phyloP scores from a whole-genome alignment of 2,113 vertebrate genomes.

The Panurus biarmicus region DNA sequence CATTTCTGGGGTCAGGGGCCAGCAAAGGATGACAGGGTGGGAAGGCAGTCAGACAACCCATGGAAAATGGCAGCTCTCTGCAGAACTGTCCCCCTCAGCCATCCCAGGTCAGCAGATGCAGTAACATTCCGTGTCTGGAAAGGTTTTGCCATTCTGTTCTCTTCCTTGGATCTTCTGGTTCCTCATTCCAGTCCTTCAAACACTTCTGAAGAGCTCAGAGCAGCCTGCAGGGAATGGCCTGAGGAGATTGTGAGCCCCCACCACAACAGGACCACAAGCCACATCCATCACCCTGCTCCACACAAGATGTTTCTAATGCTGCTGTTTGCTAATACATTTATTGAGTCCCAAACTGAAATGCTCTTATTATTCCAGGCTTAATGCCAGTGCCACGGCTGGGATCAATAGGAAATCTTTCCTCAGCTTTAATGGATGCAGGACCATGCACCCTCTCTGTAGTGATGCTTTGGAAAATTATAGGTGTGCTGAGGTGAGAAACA shows the following conservation, averaged over 20 bases:
- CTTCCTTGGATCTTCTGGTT: neutral
- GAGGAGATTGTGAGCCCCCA: neutral
- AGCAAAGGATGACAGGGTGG: neutral
- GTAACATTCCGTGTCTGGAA: neutral
- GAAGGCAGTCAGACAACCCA: neutral
- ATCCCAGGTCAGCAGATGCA: neutral
- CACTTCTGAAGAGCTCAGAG: neutral
- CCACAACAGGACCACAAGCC: neutral
- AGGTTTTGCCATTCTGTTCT: neutral
- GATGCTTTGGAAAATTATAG: constrained; percentile 22
- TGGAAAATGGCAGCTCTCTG: neutral
- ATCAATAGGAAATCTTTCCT: constrained; percentile 15
- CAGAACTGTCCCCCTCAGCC: neutral
- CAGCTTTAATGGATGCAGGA: constrained; percentile 18
- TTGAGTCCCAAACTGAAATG: neutral
- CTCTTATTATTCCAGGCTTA: constrained; percentile 14
- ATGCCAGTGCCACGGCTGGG: neutral
- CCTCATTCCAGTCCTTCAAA: neutral
- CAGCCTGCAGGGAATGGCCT: neutral
- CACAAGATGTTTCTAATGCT: neutral
- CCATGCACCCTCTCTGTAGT: neutral
- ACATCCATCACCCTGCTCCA: neutral
- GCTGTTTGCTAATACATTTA: constrained; percentile 2
- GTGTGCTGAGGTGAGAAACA: constrained; percentile 39
- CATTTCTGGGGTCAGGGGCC: neutral